Base-by-base conservation (phyloP, 2,888 invertebrate species). In the Leistus spinibarbis region DNA sequence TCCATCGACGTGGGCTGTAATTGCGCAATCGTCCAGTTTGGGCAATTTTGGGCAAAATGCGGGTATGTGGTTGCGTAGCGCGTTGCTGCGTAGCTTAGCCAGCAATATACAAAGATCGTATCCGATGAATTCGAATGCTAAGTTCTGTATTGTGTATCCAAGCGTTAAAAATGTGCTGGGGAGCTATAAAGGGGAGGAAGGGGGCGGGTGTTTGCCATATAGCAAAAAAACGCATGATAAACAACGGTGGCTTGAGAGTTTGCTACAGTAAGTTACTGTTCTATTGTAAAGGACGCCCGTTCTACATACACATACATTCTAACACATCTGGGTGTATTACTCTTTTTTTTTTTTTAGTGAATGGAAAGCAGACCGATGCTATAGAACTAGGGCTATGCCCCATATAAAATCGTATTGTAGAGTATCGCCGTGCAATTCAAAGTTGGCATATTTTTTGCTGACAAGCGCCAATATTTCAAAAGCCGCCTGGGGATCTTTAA, bases 391-490 rank as follows among this genome's bases (percentile, higher is more conserved):
- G 73, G 97, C 97, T 0, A 95, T 97, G 91, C 99, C 99, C 0
- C 99, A 99, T 82, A 95, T 98, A 54, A 99, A 99, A 85, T 91
- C 93, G 0, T 99, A 98, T 84, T 90, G 92, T 0, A 89, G 98
- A 9, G 85, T 92, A 1, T 93, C 93, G 0, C 91, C 92, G 0
- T 91, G 92, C 82, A 83, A 86, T 76, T 86, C 85, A n/a, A 85
- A 87, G 79, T 88, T 93, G 2, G 92, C 95, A 0, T 99, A 93
- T 92, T 96, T 94, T 83, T 85, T 95, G 0, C 86, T 98, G 0
- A 97, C 97, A 0, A 98, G 98, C 70, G 96, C 95, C 0, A 99
- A 99, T 87, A 87, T 98, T 27, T 99, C 98, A 10, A 98, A 98
- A 87, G 96, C 98, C 0, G 99, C 99, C 0, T 99, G 99, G 99